Conservation (phyloP, 2,797 vertebrate species). For the Myripristis murdjan region DNA sequence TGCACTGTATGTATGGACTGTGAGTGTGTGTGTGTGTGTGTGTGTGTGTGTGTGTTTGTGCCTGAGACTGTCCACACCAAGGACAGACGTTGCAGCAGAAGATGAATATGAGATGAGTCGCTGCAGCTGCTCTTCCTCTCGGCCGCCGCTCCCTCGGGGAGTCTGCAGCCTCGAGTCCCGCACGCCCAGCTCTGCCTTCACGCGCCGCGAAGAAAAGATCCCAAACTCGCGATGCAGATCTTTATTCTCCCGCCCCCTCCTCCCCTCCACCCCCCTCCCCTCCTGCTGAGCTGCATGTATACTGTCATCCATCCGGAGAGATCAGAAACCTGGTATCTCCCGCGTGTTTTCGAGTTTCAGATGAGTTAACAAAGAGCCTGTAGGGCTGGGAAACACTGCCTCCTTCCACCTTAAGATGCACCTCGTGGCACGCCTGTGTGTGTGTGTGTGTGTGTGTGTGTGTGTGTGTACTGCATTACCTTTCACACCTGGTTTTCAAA, state of each 20-base stretch:
- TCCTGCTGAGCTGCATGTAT: conserved; percentile 50
- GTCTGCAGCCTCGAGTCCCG: conserved; percentile 72
- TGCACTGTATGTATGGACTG: conserved; percentile 10
- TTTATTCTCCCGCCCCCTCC: conserved; percentile 66
- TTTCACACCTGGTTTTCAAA: too few relatives aligned
- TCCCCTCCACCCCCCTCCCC: conserved; percentile 51
- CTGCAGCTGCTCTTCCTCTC: conserved; percentile 73
- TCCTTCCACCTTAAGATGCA: too few relatives aligned
- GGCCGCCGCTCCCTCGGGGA: conserved; percentile 65
- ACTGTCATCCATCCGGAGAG: conserved; percentile 58
- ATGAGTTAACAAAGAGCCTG: too few relatives aligned
- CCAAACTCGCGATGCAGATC: conserved; percentile 72
- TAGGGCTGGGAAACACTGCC: too few relatives aligned
- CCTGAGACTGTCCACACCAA: conserved; percentile 64
- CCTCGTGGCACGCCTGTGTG: too few relatives aligned
- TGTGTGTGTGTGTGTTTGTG: conserved; percentile 51
- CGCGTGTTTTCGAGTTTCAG: too few relatives aligned
- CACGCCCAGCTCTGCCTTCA: conserved; percentile 73
- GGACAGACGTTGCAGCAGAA: conserved; percentile 73
- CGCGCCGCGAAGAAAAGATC: conserved; percentile 76
- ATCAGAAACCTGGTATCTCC: conserved; percentile 41
- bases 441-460: too few relatives aligned
- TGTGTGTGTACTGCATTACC: too few relatives aligned
- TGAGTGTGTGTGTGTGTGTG: conserved; percentile 19
- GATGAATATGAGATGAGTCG: conserved; percentile 83